These are phyloP conservation scores for Drosophila bocqueti DNA, from an alignment of 1,140 invertebrate genomes.

Conservation along the genomic window DNA sequence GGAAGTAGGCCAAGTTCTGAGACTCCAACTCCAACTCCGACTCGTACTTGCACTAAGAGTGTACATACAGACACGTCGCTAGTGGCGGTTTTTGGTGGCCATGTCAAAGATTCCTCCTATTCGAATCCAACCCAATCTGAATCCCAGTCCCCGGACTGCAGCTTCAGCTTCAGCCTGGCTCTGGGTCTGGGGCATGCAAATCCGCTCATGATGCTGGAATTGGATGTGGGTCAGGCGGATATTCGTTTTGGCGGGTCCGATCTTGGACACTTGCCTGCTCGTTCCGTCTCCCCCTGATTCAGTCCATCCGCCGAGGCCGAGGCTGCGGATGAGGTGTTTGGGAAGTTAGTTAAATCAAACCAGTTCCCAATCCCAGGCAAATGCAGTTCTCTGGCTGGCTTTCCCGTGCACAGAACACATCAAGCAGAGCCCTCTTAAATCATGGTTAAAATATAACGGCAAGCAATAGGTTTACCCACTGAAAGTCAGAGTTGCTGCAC, in stretches of 20 bases:
- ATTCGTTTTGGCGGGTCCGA: conserved; percentile 51
- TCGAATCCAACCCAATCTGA: not conserved
- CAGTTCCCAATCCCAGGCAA: conserved; percentile 49
- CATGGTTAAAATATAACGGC: not conserved
- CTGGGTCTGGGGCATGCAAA: conserved; percentile 61
- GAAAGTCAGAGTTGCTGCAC: not conserved
- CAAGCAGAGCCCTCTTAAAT: not conserved
- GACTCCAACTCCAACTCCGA: conserved; percentile 17
- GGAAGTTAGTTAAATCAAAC: conserved; percentile 64
- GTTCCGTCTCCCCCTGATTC: not conserved
- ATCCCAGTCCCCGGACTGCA: conserved; percentile 3
- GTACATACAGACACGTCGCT: conserved; percentile 30
- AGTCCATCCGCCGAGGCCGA: conserved; percentile 3
- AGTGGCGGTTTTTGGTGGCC: conserved; percentile 41
- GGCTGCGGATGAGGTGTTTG: conserved; percentile 27
- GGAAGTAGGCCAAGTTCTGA: conserved; percentile 73
- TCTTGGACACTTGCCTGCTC: conserved; percentile 33
- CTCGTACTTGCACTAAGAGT: conserved; percentile 5
- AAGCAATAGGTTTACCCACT: not conserved
- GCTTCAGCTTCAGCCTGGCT: conserved; percentile 6
- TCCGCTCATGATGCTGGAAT: conserved; percentile 36
- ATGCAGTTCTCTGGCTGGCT: conserved; percentile 12
- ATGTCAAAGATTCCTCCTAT: conserved; percentile 46
- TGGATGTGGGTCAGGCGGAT: conserved; percentile 71
- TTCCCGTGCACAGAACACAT: conserved; percentile 14